Conservation (phyloP, 2,888 invertebrate species). For the Danaus chrysippus region DNA sequence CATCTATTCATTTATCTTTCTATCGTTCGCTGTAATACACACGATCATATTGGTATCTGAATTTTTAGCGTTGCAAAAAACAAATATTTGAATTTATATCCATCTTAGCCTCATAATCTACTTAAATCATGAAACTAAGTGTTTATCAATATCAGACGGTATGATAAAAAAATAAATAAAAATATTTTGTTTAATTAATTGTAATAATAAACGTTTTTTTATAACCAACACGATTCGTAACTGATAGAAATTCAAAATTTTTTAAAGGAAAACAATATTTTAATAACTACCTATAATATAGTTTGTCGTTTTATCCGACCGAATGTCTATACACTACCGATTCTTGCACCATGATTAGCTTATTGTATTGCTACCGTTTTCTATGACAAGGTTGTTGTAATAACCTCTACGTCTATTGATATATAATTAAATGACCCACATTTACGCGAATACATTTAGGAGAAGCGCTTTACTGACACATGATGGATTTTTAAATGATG, state of each 20-base stretch:
- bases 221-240: no score
- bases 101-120: no score
- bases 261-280: no score
- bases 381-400: conserved; percentile 62
- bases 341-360: conserved; percentile 65
- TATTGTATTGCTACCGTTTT: conserved; percentile 74
- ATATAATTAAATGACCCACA: conserved; percentile 50
- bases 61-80: no score
- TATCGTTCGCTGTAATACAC: conserved; percentile 45
- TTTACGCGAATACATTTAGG: conserved; percentile 23
- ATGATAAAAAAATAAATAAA: no score
- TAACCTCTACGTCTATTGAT: conserved; percentile 50
- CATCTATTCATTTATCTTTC: conserved; percentile 56
- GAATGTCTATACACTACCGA: conserved; percentile 41
- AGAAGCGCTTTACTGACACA: conserved; percentile 6
- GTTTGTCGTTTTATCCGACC: not conserved
- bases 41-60: conserved; percentile 24
- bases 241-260: no score
- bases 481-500: conserved; percentile 6
- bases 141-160: no score
- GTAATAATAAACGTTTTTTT: no score
- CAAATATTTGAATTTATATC: no score
- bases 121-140: no score
- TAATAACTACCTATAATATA: not conserved
- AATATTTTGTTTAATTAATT: no score